Evolutionary conservation across 2,113 vertebrate genomes (phyloP).

Genomic region (Hyperopisus bebe): DNA sequence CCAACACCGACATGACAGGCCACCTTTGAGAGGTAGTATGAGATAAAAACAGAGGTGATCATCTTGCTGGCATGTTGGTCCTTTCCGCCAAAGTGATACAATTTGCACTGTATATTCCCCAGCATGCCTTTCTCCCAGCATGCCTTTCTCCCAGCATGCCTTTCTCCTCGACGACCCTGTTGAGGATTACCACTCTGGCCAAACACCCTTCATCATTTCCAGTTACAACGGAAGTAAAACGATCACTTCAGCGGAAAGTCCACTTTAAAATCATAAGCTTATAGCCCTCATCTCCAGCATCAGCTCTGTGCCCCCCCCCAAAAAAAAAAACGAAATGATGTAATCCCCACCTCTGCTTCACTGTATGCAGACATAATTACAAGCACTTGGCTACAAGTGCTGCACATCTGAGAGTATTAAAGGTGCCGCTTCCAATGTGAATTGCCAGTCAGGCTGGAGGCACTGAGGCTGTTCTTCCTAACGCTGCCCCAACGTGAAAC

Average conservation of each 20-base stretch:
- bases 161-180: neutral
- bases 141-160: neutral
- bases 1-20: neutral
- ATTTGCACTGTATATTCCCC: neutral
- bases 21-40: neutral
- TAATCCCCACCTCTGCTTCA: neutral
- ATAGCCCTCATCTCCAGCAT: neutral
- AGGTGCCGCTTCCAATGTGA: neutral
- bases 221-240: neutral
- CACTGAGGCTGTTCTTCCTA: neutral
- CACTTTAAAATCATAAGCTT: neutral
- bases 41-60: neutral
- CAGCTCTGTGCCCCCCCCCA: neutral
- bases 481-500: neutral
- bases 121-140: neutral
- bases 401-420: neutral
- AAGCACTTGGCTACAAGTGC: neutral
- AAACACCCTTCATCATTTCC: neutral
- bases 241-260: neutral
- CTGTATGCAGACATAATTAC: neutral
- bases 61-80: neutral
- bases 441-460: neutral
- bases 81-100: neutral
- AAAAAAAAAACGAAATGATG: too few species aligned
- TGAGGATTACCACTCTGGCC: neutral